These are phyloP conservation scores for Ephydatia muelleri DNA, from an alignment of 37 sponge, comb jelly and placozoan genomes.

Conservation along the genomic window DNA sequence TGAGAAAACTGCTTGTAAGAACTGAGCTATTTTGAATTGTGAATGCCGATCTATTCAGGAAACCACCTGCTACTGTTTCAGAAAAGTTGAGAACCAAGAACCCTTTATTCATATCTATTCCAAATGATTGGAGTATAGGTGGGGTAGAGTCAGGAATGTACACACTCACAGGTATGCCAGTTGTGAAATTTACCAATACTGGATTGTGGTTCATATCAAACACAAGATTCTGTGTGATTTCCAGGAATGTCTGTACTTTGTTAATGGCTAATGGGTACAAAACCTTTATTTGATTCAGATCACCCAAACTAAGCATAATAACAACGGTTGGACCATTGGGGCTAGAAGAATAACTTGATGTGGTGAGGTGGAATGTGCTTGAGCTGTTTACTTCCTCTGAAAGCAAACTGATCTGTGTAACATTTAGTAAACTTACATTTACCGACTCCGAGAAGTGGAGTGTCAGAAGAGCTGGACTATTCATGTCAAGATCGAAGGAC, in stretches of 20 bases:
- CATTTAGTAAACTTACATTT: conserved; percentile 57
- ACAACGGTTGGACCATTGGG: conserved; percentile 68
- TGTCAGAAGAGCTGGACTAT: conserved; percentile 67
- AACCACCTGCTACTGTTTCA: conserved; percentile 68
- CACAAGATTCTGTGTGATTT: conserved; percentile 48
- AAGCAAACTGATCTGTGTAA: conserved; percentile 68
- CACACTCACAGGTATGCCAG: conserved; percentile 3
- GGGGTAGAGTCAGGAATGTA: conserved; percentile 59
- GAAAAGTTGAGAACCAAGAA: conserved; percentile 71
- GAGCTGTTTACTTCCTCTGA: conserved; percentile 12
- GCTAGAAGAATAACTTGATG: conserved; percentile 47
- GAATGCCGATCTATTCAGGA: conserved; percentile 32
- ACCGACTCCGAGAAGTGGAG: conserved; percentile 86
- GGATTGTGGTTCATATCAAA: conserved; percentile 83
- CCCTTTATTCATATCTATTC: conserved; percentile 76
- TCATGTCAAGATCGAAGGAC: conserved; percentile 67
- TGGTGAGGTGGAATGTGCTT: conserved; percentile 26
- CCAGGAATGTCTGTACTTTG: conserved; percentile 50
- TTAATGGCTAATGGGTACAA: conserved; percentile 50
- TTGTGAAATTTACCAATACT: conserved; percentile 25
- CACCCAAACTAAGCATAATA: conserved; percentile 38
- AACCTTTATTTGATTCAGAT: conserved; percentile 72
- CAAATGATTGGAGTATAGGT: conserved; percentile 59
- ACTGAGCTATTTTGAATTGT: conserved; percentile 55
- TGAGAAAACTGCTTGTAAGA: conserved; percentile 14